Base-by-base conservation (phyloP, 1,140 invertebrate genomes). In the Globodera ellingtonae region DNA sequence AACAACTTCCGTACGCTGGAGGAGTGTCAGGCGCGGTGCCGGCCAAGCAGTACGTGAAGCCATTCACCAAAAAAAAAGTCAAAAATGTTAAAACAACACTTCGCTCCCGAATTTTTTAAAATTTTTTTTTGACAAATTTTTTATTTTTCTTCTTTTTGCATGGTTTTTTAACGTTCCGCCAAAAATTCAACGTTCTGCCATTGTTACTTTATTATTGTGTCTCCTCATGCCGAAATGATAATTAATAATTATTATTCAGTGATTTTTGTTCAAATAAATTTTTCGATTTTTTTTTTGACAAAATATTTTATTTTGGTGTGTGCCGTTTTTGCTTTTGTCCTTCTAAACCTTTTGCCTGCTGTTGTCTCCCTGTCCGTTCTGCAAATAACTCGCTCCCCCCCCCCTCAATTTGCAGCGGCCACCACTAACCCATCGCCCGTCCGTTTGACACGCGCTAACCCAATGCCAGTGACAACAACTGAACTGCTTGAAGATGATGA, bases 1-100 rank as follows among this genome's bases (percentile, higher is more conserved):
- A 95, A 95, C 88, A 94, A 94, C 88, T 98, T 82, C 80, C 76
- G 48, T 21, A 81, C 77, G 83, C 79, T 78, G 9, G 84, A 81
- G 78, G 85, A 83, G 80, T 90, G 83, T 48, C 79, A 79, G 84
- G 81, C 73, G 71, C 78, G 65, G 50, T 84, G 80, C 82, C 67
- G 47, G 62, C 44, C 21, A 24, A 44, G 10, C 18, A 18, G 67
- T 81, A 48, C 80, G 50, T 79, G 73, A 77, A 67, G 71, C 72
- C 62, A 62, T 52, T 18, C 56, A 18, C 65, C 89, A 66, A 94
- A 93, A 90, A 93, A 90, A 91, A 52, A 82, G 50, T 35, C 21
- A 91, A 84, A 92, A 92, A 82, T 91, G 93, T 89, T 93, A 94
- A 94, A 90, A 71, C 80, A 81, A 78, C 48, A 46, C 80, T 59